Evolutionary conservation across 2,797 vertebrate species (phyloP).

Genomic region (Manis javanica): DNA sequence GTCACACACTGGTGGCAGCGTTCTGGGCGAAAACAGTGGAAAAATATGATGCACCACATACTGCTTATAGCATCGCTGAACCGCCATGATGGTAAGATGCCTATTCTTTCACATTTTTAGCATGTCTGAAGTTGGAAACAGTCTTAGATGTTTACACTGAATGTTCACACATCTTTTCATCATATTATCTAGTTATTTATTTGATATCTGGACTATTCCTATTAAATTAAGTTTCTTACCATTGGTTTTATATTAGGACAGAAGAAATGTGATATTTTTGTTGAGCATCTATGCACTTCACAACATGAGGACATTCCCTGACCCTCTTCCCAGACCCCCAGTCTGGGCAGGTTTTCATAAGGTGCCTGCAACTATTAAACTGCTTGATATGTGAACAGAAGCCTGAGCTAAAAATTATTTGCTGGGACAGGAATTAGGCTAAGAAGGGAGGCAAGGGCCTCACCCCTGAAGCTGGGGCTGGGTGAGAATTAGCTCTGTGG

Average conservation of each 20-base stretch:
- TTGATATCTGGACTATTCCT: neutral
- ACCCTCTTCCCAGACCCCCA: neutral
- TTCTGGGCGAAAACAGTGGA: neutral
- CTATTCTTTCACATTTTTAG: neutral
- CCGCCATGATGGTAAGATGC: too few species aligned
- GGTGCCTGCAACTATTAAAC: neutral
- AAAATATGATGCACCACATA: neutral
- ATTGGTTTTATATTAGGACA: neutral
- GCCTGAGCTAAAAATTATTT: neutral
- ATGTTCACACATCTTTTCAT: neutral
- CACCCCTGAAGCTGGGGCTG: neutral
- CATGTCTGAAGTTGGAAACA: neutral
- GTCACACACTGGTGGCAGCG: neutral
- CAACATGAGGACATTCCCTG: neutral
- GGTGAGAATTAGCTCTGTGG: neutral
- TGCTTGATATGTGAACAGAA: neutral
- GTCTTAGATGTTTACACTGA: neutral
- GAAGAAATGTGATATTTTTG: neutral
- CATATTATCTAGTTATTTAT: too few species aligned
- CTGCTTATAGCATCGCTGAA: neutral
- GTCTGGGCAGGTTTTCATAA: neutral
- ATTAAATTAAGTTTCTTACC: neutral
- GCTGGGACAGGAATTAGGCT: neutral
- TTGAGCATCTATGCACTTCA: neutral
- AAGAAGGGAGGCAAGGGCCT: neutral